Percentiles rank a stretch among this genome's conserved stretches.
phyloP scores from a whole-genome alignment of 2,797 vertebrate genomes.

The Halcyon smyrnensis region DNA sequence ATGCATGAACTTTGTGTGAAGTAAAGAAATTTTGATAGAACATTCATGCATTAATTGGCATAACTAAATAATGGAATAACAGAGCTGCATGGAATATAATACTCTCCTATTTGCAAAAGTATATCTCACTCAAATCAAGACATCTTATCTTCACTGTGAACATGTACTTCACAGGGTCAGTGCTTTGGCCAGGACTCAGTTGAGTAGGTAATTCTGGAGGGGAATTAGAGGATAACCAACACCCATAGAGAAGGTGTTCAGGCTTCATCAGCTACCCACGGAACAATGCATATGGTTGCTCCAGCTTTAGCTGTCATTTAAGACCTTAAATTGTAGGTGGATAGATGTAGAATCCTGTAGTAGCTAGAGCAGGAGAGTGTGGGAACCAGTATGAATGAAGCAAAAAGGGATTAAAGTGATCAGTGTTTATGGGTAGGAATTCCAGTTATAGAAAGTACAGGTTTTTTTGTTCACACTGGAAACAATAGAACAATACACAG shows the following conservation, averaged over 20 bases:
- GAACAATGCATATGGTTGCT: not conserved
- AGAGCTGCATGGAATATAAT: constrained; percentile 1
- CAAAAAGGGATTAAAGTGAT: not conserved
- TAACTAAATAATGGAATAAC: constrained; percentile 18
- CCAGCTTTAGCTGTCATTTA: not conserved
- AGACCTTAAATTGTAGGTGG: not conserved
- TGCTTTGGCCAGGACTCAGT: not conserved
- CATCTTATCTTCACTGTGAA: constrained; percentile 22
- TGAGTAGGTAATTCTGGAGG: not conserved
- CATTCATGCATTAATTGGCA: not conserved
- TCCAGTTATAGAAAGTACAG: not conserved
- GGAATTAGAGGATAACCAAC: not conserved
- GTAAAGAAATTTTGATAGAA: not conserved
- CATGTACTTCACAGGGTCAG: not conserved
- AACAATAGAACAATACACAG: not conserved
- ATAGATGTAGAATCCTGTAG: not conserved
- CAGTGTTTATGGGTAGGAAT: not conserved
- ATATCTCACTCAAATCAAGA: not conserved
- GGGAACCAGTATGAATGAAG: not conserved
- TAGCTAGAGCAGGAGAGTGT: not conserved
- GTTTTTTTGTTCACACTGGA: not conserved
- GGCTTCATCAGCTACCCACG: not conserved
- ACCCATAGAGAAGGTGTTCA: not conserved
- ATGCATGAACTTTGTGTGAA: not conserved
- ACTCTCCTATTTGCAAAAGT: not conserved